Evolutionary conservation across 2,113 vertebrate genomes (phyloP).

Genomic region (Bubalus kerabau): DNA sequence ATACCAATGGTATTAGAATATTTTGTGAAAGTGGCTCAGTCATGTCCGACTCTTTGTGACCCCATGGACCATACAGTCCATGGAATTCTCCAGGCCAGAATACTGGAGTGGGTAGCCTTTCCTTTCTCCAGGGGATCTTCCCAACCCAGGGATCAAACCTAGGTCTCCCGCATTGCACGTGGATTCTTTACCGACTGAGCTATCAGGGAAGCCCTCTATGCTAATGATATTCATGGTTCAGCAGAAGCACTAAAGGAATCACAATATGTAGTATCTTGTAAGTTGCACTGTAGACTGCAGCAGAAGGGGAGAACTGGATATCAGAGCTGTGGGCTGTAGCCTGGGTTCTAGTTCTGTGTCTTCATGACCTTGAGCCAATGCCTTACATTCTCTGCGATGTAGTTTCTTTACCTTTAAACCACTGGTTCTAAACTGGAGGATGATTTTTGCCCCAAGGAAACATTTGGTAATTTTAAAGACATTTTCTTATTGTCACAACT

Average conservation of each 20-base stretch:
- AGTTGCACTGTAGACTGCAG: background rate
- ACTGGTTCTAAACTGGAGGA: background rate
- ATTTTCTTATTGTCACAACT: background rate
- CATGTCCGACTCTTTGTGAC: background rate
- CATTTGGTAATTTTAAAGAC: background rate
- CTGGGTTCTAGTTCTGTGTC: background rate
- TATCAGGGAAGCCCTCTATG: background rate
- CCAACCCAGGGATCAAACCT: background rate
- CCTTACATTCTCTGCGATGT: background rate
- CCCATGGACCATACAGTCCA: background rate
- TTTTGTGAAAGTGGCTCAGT: background rate
- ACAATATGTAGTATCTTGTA: background rate
- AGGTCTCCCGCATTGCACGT: rapidly evolving
- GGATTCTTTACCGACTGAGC: background rate
- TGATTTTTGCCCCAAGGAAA: background rate
- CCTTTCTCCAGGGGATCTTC: background rate
- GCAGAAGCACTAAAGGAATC: background rate
- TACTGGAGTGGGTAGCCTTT: background rate
- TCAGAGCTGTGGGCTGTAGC: background rate
- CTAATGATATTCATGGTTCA: background rate
- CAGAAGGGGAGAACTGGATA: background rate
- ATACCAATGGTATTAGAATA: background rate
- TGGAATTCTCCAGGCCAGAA: background rate
- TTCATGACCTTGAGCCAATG: background rate
- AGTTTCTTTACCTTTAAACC: conserved; percentile 9